Evolutionary conservation across 2,797 vertebrate species (phyloP), one percentile per base, ranked within the genome.

Genomic region (Squalus acanthias): DNA sequence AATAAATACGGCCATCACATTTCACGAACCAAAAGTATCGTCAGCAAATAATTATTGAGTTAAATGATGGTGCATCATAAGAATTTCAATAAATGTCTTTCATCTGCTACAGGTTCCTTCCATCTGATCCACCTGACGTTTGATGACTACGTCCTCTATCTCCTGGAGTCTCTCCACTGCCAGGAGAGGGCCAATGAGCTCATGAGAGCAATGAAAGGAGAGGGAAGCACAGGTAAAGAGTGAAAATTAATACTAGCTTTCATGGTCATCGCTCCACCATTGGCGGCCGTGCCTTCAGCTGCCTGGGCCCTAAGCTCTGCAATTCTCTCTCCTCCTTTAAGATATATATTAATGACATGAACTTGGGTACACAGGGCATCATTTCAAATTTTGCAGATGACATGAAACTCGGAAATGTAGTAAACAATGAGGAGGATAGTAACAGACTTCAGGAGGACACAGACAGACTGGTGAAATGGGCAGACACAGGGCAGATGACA

Each of bases 61-160:
- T 57, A 29, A 88, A 88, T 57, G 1, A 9, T 8, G 17, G 79
- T 46, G 79, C 79, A 82, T 46, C 39, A 88, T 57, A 89, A 60
- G 29, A 46, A n/a, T 69, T 94, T 39, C 92, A 69, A 57, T 57
- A 33, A 50, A 53, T 96, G 24, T 88, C 20, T 65, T 65, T 60
- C 9, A 96, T 97, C 96, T 96, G 96, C 95, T 33, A 76, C 98
- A 99, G 99, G 99, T 33, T 99, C 99, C 96, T 99, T 99, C 97
- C 99, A 99, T 97, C 98, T 99, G 97, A 99, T 99, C 96, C 99
- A 99, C 96, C 98, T 99, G 97, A 99, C 99, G 99, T 99, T 99
- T 91, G 99, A 99, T 96, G 99, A 99, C 97, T 99, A 99, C 0
- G 99, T 99, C 96, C 98, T 99, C 96, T 99, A 99, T 98, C 97